phyloP scores from a whole-genome alignment of 2,797 vertebrate species.

The Poecilia picta region DNA sequence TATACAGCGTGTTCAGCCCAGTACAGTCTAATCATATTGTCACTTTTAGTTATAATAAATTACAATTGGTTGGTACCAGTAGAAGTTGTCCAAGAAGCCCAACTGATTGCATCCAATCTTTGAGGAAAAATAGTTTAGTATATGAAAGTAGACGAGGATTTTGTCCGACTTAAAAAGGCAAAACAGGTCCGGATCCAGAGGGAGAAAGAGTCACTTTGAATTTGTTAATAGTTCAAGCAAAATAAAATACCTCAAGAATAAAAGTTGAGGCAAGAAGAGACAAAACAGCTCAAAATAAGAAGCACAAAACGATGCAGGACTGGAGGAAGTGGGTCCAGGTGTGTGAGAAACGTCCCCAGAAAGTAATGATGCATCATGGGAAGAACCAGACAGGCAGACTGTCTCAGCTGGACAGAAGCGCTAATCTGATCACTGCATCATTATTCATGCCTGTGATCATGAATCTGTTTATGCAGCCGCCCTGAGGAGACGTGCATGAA shows the following conservation, averaged over 20 bases:
- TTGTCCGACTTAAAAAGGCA: background rate
- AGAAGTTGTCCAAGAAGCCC: background rate
- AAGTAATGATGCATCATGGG: slow-evolving; percentile 25
- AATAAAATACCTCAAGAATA: background rate
- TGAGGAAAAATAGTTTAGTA: background rate
- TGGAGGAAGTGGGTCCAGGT: slow-evolving; percentile 16
- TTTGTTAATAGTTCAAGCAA: background rate
- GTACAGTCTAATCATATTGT: background rate
- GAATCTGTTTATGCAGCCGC: background rate
- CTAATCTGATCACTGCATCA: slow-evolving; percentile 40
- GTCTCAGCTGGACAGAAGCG: slow-evolving; percentile 42
- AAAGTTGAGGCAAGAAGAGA: background rate
- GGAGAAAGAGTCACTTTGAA: too few relatives aligned
- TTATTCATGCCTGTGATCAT: slow-evolving; percentile 3
- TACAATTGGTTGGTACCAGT: background rate
- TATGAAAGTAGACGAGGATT: background rate
- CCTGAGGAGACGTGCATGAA: background rate
- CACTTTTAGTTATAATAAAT: background rate
- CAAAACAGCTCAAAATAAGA: background rate
- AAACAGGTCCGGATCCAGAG: background rate
- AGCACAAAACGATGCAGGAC: background rate
- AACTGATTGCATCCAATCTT: background rate
- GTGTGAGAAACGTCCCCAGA: slow-evolving; percentile 22
- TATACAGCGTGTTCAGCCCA: background rate
- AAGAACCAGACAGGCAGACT: slow-evolving; percentile 24